Percentiles rank a stretch among this genome's conserved stretches.
Conservation (phyloP, 2,888 invertebrate genomes). For the Thera britannica region DNA sequence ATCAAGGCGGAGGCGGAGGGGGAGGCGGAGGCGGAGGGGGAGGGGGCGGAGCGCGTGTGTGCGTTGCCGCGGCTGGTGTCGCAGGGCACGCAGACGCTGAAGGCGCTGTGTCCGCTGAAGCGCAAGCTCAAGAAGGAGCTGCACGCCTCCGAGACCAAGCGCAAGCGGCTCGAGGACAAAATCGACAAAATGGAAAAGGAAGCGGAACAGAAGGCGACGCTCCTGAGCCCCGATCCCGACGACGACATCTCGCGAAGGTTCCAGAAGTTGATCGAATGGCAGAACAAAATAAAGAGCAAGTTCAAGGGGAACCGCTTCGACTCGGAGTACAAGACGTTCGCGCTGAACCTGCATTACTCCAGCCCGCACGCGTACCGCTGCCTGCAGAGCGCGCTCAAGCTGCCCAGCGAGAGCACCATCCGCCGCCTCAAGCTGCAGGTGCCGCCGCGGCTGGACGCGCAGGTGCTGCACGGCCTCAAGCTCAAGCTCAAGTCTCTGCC, state of each 20-base stretch:
- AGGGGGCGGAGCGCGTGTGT: constrained; percentile 17
- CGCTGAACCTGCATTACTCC: constrained; percentile 43
- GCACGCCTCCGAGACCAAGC: constrained; percentile 24
- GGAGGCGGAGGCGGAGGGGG: constrained; percentile 4
- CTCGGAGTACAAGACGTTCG: constrained; percentile 37
- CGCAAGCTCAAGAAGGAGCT: constrained; percentile 27
- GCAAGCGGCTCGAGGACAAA: constrained; percentile 20
- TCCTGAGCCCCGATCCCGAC: constrained; percentile 19
- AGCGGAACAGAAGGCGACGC: constrained; percentile 3
- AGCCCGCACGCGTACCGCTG: constrained; percentile 44
- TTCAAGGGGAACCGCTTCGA: constrained; percentile 40
- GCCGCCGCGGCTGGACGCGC: constrained; percentile 29
- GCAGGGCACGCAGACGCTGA: constrained; percentile 28
- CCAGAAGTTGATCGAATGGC: constrained; percentile 41
- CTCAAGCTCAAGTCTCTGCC: constrained; percentile 32
- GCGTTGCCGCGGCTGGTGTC: constrained; percentile 14
- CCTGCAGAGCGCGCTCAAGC: constrained; percentile 37
- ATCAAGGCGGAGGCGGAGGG: constrained; percentile 23
- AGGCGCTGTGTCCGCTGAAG: constrained; percentile 14
- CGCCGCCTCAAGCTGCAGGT: constrained; percentile 39
- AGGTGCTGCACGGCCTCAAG: constrained; percentile 33
- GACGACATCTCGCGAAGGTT: constrained; percentile 40
- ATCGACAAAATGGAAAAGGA: constrained; percentile 29
- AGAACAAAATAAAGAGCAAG: constrained; percentile 41
- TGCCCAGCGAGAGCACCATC: constrained; percentile 41